Percentiles rank a stretch among this genome's conserved stretches.
Evolutionary conservation across 2,888 invertebrate species (phyloP).

Genomic region (Arrhopalites spinosus): DNA sequence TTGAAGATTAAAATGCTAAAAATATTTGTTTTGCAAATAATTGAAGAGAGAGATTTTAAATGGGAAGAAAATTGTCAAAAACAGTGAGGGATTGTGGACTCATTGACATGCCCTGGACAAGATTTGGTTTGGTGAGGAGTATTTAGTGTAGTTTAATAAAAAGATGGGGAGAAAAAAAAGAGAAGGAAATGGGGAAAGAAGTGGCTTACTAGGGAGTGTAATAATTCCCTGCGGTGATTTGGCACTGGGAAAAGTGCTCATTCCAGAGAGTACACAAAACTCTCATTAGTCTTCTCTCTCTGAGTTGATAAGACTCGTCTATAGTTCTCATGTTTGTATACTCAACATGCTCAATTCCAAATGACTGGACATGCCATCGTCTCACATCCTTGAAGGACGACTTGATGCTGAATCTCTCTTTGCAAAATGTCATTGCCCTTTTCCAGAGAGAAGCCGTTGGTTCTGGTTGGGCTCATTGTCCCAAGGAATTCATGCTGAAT

Average conservation of each 20-base stretch:
- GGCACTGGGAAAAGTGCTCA: not conserved
- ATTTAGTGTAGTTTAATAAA: too few relatives aligned
- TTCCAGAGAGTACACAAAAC: not conserved
- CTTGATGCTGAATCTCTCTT: slow-evolving; percentile 19
- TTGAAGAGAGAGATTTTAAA: too few relatives aligned
- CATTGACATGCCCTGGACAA: too few relatives aligned
- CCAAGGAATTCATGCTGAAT: too few relatives aligned
- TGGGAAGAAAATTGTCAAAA: too few relatives aligned
- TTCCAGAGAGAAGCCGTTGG: not conserved
- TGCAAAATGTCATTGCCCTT: not conserved
- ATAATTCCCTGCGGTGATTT: slow-evolving; percentile 7
- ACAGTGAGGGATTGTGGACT: too few relatives aligned
- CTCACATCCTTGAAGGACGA: slow-evolving; percentile 13
- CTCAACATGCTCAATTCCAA: slow-evolving; percentile 12
- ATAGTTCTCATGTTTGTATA: not conserved
- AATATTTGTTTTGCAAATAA: too few relatives aligned
- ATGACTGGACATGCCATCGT: slow-evolving; percentile 27
- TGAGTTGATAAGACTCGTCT: too few relatives aligned
- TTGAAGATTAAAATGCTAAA: too few relatives aligned
- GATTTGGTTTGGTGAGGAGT: too few relatives aligned
- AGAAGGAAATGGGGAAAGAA: not conserved
- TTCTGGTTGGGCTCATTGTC: too few relatives aligned
- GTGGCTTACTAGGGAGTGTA: not conserved
- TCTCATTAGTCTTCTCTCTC: too few relatives aligned
- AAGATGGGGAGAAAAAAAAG: not conserved